Conservation (phyloP, 2,797 vertebrate genomes). For the Hypotaenidia philippensis region DNA sequence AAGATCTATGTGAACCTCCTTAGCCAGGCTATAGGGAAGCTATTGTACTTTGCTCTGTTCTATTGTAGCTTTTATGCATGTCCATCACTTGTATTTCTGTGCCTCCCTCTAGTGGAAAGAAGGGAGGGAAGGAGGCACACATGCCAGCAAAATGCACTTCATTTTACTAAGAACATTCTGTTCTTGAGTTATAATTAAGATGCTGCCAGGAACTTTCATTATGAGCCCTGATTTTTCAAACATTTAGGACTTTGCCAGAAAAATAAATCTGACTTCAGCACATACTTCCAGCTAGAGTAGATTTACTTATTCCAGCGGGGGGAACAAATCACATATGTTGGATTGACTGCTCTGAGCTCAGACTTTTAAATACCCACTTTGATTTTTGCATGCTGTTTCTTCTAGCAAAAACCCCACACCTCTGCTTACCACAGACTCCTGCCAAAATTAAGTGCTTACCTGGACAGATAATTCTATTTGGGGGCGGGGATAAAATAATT, state of each 20-base stretch:
- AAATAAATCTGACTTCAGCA: conserved; percentile 44
- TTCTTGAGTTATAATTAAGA: conserved; percentile 43
- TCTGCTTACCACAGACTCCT: neutral
- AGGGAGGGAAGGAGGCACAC: conserved; percentile 2
- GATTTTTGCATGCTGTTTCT: neutral
- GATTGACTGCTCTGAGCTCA: conserved; percentile 11
- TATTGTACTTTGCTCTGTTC: conserved; percentile 41
- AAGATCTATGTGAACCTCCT: conserved; percentile 20
- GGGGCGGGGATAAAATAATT: neutral
- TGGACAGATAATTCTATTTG: neutral
- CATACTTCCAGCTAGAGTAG: neutral
- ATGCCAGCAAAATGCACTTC: conserved; percentile 22
- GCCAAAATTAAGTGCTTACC: conserved; percentile 17
- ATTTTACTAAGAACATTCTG: conserved; percentile 50
- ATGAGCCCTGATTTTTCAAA: conserved; percentile 45
- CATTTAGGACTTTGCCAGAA: conserved; percentile 35
- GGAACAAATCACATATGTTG: neutral
- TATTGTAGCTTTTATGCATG: conserved; percentile 20
- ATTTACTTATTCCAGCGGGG: neutral
- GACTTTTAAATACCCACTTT: neutral
- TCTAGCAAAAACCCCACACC: neutral
- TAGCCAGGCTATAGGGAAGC: neutral
- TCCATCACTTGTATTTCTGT: conserved; percentile 18
- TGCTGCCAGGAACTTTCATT: conserved; percentile 50
- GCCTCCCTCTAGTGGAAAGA: conserved; percentile 68